Evolutionary conservation across 2,888 invertebrate species (phyloP).

Genomic region (Apodemia hepburni): DNA sequence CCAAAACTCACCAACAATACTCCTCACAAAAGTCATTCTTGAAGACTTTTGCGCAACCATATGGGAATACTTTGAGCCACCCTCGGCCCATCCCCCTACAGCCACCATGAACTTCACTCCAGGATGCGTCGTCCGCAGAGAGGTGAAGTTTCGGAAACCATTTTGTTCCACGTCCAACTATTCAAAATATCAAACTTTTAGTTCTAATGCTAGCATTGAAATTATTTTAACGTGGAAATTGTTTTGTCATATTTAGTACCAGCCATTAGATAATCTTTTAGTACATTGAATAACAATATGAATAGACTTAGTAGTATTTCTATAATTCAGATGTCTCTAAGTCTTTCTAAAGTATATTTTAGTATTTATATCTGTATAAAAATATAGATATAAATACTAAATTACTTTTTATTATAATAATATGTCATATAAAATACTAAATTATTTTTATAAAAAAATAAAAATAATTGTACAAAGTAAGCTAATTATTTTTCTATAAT

Average conservation of each 20-base stretch:
- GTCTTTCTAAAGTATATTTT: no score
- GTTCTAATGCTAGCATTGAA: background rate
- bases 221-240: slow-evolving; percentile 1
- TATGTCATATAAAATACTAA: no score
- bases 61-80: slow-evolving; percentile 91
- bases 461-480: no score
- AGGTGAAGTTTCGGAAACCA: slow-evolving; percentile 90
- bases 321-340: no score
- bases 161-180: slow-evolving; percentile 86
- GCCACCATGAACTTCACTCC: slow-evolving; percentile 88
- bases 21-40: slow-evolving; percentile 86
- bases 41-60: slow-evolving; percentile 87
- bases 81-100: slow-evolving; percentile 95
- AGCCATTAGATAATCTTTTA: no score
- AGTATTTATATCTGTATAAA: no score
- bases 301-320: no score
- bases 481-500: no score
- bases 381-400: no score
- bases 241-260: background rate
- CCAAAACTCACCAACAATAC: slow-evolving; percentile 83
- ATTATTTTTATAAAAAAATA: no score
- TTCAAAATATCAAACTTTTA: slow-evolving; percentile 17
- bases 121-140: slow-evolving; percentile 84
- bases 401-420: no score
- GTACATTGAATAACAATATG: no score